Evolutionary conservation across 2,888 invertebrate genomes (phyloP), one percentile per base, ranked within the genome.

Genomic region (Dendrolimus pini): DNA sequence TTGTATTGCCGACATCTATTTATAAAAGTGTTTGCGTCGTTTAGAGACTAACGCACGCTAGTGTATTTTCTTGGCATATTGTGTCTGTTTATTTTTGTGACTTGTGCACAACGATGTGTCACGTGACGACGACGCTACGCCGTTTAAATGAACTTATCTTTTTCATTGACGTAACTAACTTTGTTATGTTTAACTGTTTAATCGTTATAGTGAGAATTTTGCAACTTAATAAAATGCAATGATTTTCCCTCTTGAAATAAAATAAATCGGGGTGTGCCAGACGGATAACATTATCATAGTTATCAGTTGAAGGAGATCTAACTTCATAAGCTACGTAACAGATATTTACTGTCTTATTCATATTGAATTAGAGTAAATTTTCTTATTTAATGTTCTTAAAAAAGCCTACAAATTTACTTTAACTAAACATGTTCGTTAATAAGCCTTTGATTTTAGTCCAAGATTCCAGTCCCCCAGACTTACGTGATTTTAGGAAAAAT

Each of bases 81-180:
- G 61, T 64, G 70, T 77, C 66, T 84, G 80, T 83, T 83, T 87
- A 86, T 85, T 85, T 85, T 80, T 72, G 78, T 72, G 67, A 71
- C 67, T 63, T 59, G 60, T 64, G 70, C 77, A 71, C 70, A 71
- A 69, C 62, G 62, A 61, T 68, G 74, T 68, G 74, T 80, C 78
- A 70, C 75, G 77, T 83, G 60, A 62, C 55, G 63, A 58, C 60
- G 41, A 60, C 41, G 41, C 54, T 42, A 59, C 18, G 41, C 13
- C 55, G 41, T 41, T 55, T 42, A 14, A 7, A 47, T 18, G 12
- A 14, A 14, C 13, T 13, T 54, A 13, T 13, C 13, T 54, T 18
- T 14, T n/a, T 14, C 54, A 54, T 13, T 54, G 13, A 54, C 59
- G 58, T 59, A 59, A 54, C 56, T 59, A 54, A 57, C 56, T 41